These are phyloP conservation scores for Ashinkailepas kermadecensis DNA, from an alignment of 2,888 invertebrate genomes.

Conservation along the genomic window DNA sequence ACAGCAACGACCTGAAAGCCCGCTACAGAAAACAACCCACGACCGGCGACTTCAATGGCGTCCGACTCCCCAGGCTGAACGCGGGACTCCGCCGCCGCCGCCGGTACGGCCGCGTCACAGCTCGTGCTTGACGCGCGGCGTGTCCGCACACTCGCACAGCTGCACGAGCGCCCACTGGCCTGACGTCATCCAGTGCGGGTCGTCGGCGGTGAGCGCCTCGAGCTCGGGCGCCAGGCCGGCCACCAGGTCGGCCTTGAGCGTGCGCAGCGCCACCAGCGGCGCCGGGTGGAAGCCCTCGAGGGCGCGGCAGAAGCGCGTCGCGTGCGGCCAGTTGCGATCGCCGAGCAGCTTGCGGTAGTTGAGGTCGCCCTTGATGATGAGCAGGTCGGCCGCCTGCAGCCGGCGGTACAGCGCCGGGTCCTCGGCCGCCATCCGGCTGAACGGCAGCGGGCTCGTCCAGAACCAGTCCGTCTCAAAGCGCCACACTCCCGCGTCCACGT, in stretches of 20 bases:
- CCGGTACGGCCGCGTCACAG: background rate
- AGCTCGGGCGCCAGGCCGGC: conserved; percentile 57
- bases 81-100: too few relatives aligned
- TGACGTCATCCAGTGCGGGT: conserved; percentile 65
- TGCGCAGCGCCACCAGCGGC: conserved; percentile 69
- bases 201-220: conserved; percentile 6
- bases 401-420: background rate
- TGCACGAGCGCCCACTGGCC: conserved; percentile 78
- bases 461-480: background rate
- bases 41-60: too few relatives aligned
- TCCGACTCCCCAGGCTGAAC: too few relatives aligned
- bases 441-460: background rate
- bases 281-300: conserved; percentile 69
- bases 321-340: conserved; percentile 71
- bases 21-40: too few relatives aligned
- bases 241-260: conserved; percentile 81
- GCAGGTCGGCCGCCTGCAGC: conserved; percentile 33
- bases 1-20: too few relatives aligned
- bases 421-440: background rate
- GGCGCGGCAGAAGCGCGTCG: conserved; percentile 56
- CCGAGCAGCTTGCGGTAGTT: conserved; percentile 90
- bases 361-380: conserved; percentile 59
- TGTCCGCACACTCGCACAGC: conserved; percentile 39
- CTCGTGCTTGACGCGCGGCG: background rate
- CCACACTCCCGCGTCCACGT: background rate